These are phyloP conservation scores for Entosphenus tridentatus DNA, from an alignment of 2,113 vertebrate genomes.

Conservation along the genomic window DNA sequence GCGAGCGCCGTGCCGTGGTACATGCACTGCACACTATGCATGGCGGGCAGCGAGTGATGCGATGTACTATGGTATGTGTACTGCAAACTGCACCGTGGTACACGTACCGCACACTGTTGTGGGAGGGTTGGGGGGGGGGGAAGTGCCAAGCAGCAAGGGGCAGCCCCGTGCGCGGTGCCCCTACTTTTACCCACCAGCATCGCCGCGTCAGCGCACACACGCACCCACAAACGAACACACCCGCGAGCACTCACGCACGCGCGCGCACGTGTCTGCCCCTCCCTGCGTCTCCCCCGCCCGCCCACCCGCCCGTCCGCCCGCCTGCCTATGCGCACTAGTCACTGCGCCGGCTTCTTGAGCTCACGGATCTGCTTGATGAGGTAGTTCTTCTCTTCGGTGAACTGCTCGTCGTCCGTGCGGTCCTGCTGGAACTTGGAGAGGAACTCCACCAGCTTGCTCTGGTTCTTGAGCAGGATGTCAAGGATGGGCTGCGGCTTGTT, in stretches of 20 bases:
- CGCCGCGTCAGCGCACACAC: neutral
- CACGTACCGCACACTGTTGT: too few species aligned
- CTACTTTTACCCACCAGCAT: too few species aligned
- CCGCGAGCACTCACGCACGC: neutral
- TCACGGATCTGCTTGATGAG: constrained; percentile 97
- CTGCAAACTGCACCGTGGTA: too few species aligned
- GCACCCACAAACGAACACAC: neutral
- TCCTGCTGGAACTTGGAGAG: constrained; percentile 95
- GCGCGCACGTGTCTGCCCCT: neutral
- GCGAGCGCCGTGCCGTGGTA: too few species aligned
- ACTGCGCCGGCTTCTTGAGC: constrained; percentile 60
- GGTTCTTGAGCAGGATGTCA: constrained; percentile 94
- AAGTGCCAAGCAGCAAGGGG: too few species aligned
- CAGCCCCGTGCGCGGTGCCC: too few species aligned
- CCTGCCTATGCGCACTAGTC: neutral
- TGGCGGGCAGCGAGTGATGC: too few species aligned
- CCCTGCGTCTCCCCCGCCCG: neutral
- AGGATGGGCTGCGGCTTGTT: constrained; percentile 91
- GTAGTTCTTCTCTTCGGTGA: constrained; percentile 96
- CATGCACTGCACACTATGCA: too few species aligned
- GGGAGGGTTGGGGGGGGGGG: too few species aligned
- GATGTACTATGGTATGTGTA: too few species aligned
- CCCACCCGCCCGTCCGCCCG: neutral
- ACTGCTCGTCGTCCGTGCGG: constrained; percentile 86
- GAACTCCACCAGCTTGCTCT: constrained; percentile 88